Base-by-base conservation (phyloP, 2,888 invertebrate genomes). In the Teleiodes luculella region DNA sequence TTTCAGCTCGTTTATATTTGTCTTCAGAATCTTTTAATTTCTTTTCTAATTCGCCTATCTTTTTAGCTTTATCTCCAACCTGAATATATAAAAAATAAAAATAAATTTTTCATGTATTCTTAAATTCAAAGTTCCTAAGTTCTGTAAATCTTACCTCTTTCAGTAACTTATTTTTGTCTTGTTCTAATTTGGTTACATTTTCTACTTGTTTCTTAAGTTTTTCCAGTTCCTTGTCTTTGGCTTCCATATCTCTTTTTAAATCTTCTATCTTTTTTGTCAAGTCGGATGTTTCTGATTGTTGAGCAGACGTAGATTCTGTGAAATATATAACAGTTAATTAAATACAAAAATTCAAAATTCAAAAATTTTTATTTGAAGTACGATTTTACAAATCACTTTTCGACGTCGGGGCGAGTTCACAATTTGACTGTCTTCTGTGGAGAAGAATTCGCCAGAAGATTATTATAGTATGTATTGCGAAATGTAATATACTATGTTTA, bases 1-100 rank as follows among this genome's bases (percentile, higher is more conserved):
- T 92, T 67, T 92, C 93, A 59, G 83, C 80, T 67, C 91, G 91
- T 67, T 90, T 92, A 48, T 82, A 83, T 76, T 92, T 94, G n/a
- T 93, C 93, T 61, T 94, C 94, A 16, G 90, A 77, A 63, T 93
- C 93, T 69, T 92, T 93, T 1, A 93, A 66, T 79, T 94, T 93
- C 65, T 91, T 92, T 74, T 94, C 94, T 65, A 93, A 72, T 39
- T 94, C 94, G 37, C 80, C 76, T 46, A 93, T 79, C 68, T 93
- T 94, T 60, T 91, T 91, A 37, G 90, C 79, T 68, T 93, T 92
- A 63, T 92, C 92, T 58, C 91, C 91, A 51, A 92, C 84, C 93
- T 94, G 14, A 28, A 30, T 28, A 33, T 31, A 30, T 43, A 30
- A 47, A 28, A 16, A 39, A 7, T 30, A 39, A 18, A 11, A 13